Evolutionary conservation across 1,140 invertebrate species (phyloP).

Genomic region (Epicauta chinensis): DNA sequence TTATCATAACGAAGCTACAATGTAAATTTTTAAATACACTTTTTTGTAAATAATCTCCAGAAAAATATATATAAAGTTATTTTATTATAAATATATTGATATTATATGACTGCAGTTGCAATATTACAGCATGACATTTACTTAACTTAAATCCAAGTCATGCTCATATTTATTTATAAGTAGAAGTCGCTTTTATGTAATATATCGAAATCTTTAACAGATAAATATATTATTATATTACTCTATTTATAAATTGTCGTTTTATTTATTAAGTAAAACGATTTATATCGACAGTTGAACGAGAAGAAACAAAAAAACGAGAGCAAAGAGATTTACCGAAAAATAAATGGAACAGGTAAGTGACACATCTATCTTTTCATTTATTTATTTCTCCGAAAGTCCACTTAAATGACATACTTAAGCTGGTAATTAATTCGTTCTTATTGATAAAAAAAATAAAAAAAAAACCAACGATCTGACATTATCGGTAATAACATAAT

Average conservation of each 20-base stretch:
- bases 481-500: too few species aligned
- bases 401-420: slow-evolving; percentile 1
- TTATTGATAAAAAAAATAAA: too few species aligned
- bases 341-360: too few species aligned
- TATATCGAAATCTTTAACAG: slow-evolving; percentile 15
- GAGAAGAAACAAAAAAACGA: too few species aligned
- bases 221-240: slow-evolving; percentile 14
- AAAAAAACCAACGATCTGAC: too few species aligned
- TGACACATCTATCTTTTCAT: too few species aligned
- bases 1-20: too few species aligned
- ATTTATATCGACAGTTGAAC: background rate
- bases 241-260: slow-evolving; percentile 7
- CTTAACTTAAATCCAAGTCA: slow-evolving; percentile 13
- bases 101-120: slow-evolving; percentile 15
- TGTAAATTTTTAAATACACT: too few species aligned
- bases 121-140: slow-evolving; percentile 16
- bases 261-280: slow-evolving; percentile 11
- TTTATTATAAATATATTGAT: slow-evolving; percentile 5
- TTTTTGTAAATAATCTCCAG: too few species aligned
- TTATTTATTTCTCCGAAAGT: too few species aligned
- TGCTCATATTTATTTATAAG: slow-evolving; percentile 18
- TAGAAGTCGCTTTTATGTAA: slow-evolving; percentile 18
- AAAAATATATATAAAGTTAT: slow-evolving; percentile 7
- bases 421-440: slow-evolving; percentile 1
- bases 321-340: too few species aligned